These are phyloP conservation scores for Scomber colias DNA, from an alignment of 2,113 vertebrate genomes.

Conservation along the genomic window DNA sequence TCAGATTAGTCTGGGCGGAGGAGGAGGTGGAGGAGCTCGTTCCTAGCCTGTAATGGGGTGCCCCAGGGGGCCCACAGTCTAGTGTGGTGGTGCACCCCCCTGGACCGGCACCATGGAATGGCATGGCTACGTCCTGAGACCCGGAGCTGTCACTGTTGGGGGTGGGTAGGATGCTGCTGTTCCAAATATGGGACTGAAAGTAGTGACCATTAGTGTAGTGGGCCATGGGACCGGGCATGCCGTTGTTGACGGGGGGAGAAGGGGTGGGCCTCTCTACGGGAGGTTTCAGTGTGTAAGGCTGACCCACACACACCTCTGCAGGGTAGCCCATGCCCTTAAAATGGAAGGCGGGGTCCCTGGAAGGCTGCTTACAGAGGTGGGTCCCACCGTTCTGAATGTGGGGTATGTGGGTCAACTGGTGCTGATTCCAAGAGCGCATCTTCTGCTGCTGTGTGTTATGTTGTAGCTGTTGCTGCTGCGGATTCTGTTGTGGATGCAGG, in stretches of 20 bases:
- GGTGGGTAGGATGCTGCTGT: conserved; percentile 95
- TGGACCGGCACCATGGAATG: conserved; percentile 91
- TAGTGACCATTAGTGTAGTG: conserved; percentile 96
- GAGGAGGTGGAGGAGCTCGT: conserved; percentile 83
- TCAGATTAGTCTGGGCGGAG: conserved; percentile 92
- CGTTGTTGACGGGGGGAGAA: conserved; percentile 91
- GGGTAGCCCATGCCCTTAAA: conserved; percentile 92
- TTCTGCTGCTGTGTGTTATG: conserved; percentile 84
- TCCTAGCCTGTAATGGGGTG: conserved; percentile 93
- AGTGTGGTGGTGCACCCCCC: conserved; percentile 88
- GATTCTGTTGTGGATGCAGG: conserved; percentile 79
- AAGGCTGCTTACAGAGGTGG: conserved; percentile 88
- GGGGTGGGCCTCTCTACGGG: conserved; percentile 95
- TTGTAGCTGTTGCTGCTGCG: conserved; percentile 77
- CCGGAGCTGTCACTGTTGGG: conserved; percentile 99
- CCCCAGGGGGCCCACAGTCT: conserved; percentile 89
- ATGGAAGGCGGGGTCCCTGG: conserved; percentile 88
- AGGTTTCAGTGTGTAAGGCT: conserved; percentile 94
- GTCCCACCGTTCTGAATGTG: conserved; percentile 90
- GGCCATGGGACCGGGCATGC: conserved; percentile 90
- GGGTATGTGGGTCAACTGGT: conserved; percentile 92
- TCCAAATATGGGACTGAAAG: conserved; percentile 95
- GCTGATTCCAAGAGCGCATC: conserved; percentile 94
- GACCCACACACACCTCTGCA: conserved; percentile 94
- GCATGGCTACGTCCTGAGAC: conserved; percentile 95